Evolutionary conservation across 2,888 invertebrate species (phyloP).

Genomic region (Sphaerophoria taeniata): DNA sequence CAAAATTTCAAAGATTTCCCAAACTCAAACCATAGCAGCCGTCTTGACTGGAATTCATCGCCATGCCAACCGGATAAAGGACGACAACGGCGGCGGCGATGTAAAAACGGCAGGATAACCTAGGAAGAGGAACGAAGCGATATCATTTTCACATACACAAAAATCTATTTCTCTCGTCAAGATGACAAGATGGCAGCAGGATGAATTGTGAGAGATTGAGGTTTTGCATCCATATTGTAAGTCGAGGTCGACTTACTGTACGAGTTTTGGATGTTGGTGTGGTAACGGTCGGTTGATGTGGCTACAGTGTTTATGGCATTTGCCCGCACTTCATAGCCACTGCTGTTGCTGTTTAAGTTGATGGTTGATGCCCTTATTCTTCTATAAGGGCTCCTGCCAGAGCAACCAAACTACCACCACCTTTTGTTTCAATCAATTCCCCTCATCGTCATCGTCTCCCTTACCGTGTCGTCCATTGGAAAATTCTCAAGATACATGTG

Average conservation of each 20-base stretch:
- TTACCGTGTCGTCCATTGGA: neutral
- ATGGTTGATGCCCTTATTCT: slow-evolving; percentile 11
- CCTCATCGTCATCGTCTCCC: neutral
- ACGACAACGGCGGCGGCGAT: neutral
- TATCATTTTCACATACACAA: slow-evolving; percentile 34
- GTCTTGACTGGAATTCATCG: neutral
- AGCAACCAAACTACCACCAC: slow-evolving; percentile 17
- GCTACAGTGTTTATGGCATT: slow-evolving; percentile 73
- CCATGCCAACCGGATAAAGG: neutral
- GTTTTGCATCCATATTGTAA: slow-evolving; percentile 70
- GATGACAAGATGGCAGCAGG: slow-evolving; percentile 68
- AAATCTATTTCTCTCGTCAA: slow-evolving; percentile 69
- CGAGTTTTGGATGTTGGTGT: slow-evolving; percentile 64
- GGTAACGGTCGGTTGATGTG: slow-evolving; percentile 72
- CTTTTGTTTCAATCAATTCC: slow-evolving; percentile 42
- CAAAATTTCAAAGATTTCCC: slow-evolving; percentile 71
- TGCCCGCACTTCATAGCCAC: slow-evolving; percentile 61
- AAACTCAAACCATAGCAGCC: slow-evolving; percentile 9
- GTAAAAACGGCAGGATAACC: slow-evolving; percentile 9
- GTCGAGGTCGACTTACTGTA: slow-evolving; percentile 37
- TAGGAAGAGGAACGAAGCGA: neutral
- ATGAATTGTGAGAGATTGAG: slow-evolving; percentile 68
- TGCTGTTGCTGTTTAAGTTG: slow-evolving; percentile 22
- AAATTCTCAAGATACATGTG: slow-evolving; percentile 63
- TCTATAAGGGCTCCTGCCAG: neutral